Conservation (phyloP, 2,888 invertebrate genomes). For the Andrena bicolor region DNA sequence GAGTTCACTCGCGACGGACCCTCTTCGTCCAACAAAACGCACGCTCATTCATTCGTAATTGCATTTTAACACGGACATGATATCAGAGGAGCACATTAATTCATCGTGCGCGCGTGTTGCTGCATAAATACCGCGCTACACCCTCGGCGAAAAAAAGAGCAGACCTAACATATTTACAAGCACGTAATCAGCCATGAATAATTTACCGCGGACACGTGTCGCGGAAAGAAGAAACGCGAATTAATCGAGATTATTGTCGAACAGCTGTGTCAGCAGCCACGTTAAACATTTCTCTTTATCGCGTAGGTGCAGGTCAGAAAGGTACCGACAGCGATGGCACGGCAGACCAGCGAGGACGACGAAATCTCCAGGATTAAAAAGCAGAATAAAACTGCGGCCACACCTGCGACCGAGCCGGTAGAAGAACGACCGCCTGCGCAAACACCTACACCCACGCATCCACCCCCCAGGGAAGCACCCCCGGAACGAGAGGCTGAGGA, state of each 20-base stretch:
- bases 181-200: conserved; percentile 24
- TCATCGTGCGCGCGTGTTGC: conserved; percentile 1
- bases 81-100: conserved; percentile 36
- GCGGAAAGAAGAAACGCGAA: neutral
- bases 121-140: conserved; percentile 13
- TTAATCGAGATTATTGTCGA: conserved; percentile 6
- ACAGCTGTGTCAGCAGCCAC: conserved; percentile 7
- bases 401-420: conserved; percentile 86
- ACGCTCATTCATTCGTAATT: conserved; percentile 10
- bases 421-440: conserved; percentile 78
- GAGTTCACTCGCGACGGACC: conserved; percentile 41
- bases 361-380: conserved; percentile 95
- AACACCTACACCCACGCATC: conserved; percentile 80
- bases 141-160: neutral
- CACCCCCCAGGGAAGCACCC: conserved; percentile 84
- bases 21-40: conserved; percentile 41
- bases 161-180: conserved; percentile 21
- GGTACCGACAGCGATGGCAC: conserved; percentile 86
- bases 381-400: conserved; percentile 91
- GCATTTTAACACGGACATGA: conserved; percentile 19
- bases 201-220: conserved; percentile 1
- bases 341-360: conserved; percentile 95
- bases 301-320: conserved; percentile 80
- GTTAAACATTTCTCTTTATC: conserved; percentile 54
- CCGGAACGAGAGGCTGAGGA: conserved; percentile 87